phyloP scores from a whole-genome alignment of 2,888 invertebrate species.

The Orchesella flavescens region DNA sequence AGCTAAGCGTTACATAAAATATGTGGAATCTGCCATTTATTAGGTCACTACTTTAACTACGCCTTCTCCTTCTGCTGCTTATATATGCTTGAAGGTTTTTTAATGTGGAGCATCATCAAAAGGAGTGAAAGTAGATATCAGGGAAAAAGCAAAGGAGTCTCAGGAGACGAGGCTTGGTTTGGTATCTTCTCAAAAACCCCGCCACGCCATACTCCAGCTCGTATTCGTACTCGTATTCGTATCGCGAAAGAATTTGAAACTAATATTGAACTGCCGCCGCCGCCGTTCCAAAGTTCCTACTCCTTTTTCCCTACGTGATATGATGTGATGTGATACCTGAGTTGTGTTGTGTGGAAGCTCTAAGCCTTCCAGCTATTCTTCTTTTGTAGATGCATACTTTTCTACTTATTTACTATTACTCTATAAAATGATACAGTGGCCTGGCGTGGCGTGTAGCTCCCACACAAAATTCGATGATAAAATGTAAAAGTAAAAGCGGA shows the following conservation, averaged over 20 bases:
- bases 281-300: not conserved
- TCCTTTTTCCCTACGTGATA: no score
- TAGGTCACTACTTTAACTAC: constrained; percentile 46
- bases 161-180: constrained; percentile 18
- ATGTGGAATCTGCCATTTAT: constrained; percentile 54
- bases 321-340: constrained; percentile 19
- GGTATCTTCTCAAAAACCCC: no score
- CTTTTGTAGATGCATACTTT: not conserved
- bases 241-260: constrained; percentile 3
- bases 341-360: not conserved
- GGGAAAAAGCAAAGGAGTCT: constrained; percentile 43
- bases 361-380: not conserved
- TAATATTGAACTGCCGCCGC: no score
- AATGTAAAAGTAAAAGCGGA: no score
- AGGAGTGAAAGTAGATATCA: constrained; percentile 14
- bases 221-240: not conserved
- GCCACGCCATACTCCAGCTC: not conserved
- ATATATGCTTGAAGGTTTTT: constrained; percentile 15
- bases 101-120: constrained; percentile 23
- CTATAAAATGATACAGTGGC: no score
- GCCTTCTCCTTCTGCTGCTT: not conserved
- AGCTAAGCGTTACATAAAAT: constrained; percentile 55
- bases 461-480: no score
- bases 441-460: no score
- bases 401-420: no score